Conservation (phyloP, 2,888 invertebrate genomes). For the Anodontia alba region DNA sequence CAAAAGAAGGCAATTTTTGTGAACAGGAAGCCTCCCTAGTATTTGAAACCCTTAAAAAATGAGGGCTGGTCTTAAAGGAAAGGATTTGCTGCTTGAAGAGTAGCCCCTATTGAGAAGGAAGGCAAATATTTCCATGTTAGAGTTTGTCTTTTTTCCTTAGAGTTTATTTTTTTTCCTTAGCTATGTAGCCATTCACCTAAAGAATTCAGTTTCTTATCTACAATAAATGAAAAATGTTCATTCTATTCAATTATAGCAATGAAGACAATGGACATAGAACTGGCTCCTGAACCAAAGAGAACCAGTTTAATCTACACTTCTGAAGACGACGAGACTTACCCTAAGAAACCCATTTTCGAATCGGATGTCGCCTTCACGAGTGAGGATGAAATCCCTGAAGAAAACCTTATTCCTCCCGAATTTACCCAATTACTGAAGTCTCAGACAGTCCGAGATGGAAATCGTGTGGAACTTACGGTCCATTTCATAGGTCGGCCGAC, state of each 20-base stretch:
- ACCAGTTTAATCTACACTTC: slow-evolving; percentile 36
- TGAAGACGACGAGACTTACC: slow-evolving; percentile 64
- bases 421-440: slow-evolving; percentile 91
- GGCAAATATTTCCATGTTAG: no score
- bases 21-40: no score
- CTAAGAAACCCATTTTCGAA: slow-evolving; percentile 64
- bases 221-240: no score
- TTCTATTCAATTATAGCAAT: not conserved
- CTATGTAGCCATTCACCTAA: no score
- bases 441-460: slow-evolving; percentile 95
- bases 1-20: no score
- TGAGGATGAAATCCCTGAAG: slow-evolving; percentile 72
- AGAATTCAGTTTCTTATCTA: no score
- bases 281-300: slow-evolving; percentile 44
- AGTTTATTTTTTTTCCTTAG: no score
- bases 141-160: no score
- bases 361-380: slow-evolving; percentile 65
- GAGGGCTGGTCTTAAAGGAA: no score
- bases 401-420: slow-evolving; percentile 89
- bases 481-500: slow-evolving; percentile 77
- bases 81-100: no score
- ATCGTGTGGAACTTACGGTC: slow-evolving; percentile 86
- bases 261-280: slow-evolving; percentile 55
- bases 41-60: no score
- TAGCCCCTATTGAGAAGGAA: no score